These are phyloP conservation scores for Anguilla obscura DNA, from an alignment of 2,797 vertebrate species.

Conservation along the genomic window DNA sequence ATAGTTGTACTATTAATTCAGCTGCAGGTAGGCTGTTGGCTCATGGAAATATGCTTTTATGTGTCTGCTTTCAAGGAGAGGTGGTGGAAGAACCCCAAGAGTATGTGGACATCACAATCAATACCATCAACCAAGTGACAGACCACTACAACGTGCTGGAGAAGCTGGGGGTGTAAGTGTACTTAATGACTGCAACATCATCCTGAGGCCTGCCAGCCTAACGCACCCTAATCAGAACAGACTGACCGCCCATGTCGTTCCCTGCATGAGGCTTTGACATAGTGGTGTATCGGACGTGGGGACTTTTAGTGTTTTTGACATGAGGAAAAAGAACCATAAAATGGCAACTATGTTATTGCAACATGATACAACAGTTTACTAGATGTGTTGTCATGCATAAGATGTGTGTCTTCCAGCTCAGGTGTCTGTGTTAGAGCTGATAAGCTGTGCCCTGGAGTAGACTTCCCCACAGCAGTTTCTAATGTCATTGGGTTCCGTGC, in stretches of 20 bases:
- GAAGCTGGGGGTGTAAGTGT: constrained; percentile 84
- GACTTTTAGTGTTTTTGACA: neutral
- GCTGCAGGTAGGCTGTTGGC: neutral
- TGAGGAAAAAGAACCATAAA: neutral
- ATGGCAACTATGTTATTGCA: neutral
- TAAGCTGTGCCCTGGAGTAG: neutral
- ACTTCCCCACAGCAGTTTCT: neutral
- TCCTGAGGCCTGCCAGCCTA: neutral
- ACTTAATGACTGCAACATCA: neutral
- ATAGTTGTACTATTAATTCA: neutral
- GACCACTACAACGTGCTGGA: constrained; percentile 77
- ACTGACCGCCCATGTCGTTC: neutral
- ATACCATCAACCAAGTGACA: constrained; percentile 68
- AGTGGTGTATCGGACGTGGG: neutral
- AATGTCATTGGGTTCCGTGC: neutral
- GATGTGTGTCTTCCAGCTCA: neutral
- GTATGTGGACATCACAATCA: constrained; percentile 63
- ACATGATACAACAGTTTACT: neutral
- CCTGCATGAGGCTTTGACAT: neutral
- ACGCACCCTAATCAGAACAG: neutral
- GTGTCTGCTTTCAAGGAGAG: constrained; percentile 42
- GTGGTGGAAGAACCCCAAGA: constrained; percentile 49
- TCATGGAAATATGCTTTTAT: constrained; percentile 35
- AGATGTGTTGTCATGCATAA: neutral
- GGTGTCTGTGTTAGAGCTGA: neutral